These are phyloP conservation scores for Ptychadena robeensis DNA, from an alignment of 2,797 vertebrate genomes.

Conservation along the genomic window DNA sequence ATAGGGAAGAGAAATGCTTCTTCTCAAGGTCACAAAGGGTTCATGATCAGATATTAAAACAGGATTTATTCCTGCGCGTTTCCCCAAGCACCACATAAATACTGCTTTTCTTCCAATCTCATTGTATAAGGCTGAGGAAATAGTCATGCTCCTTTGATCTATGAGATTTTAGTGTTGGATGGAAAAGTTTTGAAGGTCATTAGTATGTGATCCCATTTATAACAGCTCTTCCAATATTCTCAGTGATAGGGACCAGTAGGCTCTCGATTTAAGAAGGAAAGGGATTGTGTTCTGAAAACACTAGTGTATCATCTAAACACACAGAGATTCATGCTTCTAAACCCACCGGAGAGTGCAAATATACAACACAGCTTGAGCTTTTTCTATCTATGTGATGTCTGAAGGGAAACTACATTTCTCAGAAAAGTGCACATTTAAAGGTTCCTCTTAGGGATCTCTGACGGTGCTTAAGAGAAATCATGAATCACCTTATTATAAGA, in stretches of 20 bases:
- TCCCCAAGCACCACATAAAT: conserved; percentile 57
- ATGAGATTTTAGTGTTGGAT: conserved; percentile 57
- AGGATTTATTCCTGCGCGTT: conserved; percentile 58
- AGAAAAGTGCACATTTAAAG: conserved; percentile 37
- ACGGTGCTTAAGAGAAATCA: conserved; percentile 3
- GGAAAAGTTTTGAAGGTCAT: conserved; percentile 61
- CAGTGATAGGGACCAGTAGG: conserved; percentile 40
- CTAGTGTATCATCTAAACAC: conserved; percentile 23
- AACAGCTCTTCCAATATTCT: conserved; percentile 52
- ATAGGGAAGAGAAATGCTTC: conserved; percentile 50
- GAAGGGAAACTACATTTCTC: background rate
- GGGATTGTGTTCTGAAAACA: conserved; percentile 29
- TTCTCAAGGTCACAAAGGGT: conserved; percentile 56
- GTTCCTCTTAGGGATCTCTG: background rate
- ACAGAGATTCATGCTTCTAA: conserved; percentile 20
- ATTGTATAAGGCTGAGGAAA: conserved; percentile 58
- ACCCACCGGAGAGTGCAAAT: conserved; percentile 1
- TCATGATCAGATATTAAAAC: conserved; percentile 61
- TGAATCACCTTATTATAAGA: conserved; percentile 36
- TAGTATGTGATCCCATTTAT: conserved; percentile 59
- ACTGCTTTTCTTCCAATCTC: conserved; percentile 57
- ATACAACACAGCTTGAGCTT: conserved; percentile 24
- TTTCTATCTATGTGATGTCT: background rate
- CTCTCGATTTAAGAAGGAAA: conserved; percentile 40
- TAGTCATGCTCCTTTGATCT: conserved; percentile 63